These are phyloP conservation scores for Halocaridina rubra DNA, from an alignment of 2,888 invertebrate genomes.

Conservation along the genomic window DNA sequence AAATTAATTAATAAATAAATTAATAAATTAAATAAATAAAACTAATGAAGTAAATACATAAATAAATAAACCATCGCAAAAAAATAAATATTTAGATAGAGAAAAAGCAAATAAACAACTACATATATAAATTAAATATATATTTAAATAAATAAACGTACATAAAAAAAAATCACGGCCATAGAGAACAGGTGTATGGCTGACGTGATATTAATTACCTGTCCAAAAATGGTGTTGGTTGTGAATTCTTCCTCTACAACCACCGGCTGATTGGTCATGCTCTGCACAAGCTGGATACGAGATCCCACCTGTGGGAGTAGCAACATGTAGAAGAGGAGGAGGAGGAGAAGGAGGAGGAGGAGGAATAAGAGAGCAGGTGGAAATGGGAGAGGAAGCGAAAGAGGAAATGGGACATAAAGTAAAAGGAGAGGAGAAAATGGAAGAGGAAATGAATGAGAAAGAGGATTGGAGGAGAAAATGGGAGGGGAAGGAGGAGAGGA, in stretches of 20 bases:
- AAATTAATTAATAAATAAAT: no score
- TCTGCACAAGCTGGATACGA: constrained; percentile 32
- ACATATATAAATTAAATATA: no score
- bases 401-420: neutral
- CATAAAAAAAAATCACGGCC: neutral
- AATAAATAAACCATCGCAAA: no score
- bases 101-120: no score
- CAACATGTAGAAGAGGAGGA: neutral
- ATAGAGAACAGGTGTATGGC: neutral
- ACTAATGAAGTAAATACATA: no score
- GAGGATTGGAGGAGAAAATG: neutral
- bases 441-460: neutral
- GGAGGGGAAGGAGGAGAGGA: neutral
- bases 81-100: no score
- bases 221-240: constrained; percentile 36
- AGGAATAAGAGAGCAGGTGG: neutral
- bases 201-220: constrained; percentile 42
- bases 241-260: constrained; percentile 47
- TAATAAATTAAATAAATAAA: no score
- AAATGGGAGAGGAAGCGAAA: neutral
- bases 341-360: neutral
- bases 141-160: no score
- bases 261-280: constrained; percentile 52
- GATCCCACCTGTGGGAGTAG: constrained; percentile 42
- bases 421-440: neutral